These are phyloP conservation scores for Oscheius myriophilus DNA, from an alignment of 2,888 invertebrate species.

Conservation along the genomic window DNA sequence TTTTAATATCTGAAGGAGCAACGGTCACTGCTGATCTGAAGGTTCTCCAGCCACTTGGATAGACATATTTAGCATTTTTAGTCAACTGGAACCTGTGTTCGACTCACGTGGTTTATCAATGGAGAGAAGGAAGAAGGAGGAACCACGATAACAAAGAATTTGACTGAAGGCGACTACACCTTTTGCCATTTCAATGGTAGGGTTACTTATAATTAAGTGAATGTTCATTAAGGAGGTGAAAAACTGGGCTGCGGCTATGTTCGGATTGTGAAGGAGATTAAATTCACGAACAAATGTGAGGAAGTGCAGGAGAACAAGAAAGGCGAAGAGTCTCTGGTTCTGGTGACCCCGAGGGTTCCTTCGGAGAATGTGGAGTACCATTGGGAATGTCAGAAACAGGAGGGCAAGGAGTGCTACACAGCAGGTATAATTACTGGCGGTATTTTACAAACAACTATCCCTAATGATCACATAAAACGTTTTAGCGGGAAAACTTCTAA, in stretches of 20 bases:
- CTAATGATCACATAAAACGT: too few species aligned
- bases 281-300: slow-evolving; percentile 11
- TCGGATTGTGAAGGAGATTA: background rate
- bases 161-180: background rate
- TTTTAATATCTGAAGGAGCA: background rate
- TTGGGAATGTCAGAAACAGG: slow-evolving; percentile 6
- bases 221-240: background rate
- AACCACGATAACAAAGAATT: background rate
- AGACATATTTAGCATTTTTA: background rate
- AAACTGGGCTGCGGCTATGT: slow-evolving; percentile 15
- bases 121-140: slow-evolving; percentile 1
- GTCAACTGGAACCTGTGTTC: slow-evolving; percentile 12
- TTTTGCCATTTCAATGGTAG: slow-evolving; percentile 12
- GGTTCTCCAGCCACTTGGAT: background rate
- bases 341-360: background rate
- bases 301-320: background rate
- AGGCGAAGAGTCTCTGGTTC: background rate
- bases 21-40: background rate
- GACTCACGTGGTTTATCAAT: slow-evolving; percentile 6
- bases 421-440: too few species aligned
- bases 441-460: too few species aligned
- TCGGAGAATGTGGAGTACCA: background rate
- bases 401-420: slow-evolving; percentile 1
- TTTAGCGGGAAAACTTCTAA: background rate
- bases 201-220: background rate